A percentile compares a stretch with the other conserved stretches of the same genome.
phyloP scores from a whole-genome alignment of 2,888 invertebrate genomes.

The Pammene aurita region DNA sequence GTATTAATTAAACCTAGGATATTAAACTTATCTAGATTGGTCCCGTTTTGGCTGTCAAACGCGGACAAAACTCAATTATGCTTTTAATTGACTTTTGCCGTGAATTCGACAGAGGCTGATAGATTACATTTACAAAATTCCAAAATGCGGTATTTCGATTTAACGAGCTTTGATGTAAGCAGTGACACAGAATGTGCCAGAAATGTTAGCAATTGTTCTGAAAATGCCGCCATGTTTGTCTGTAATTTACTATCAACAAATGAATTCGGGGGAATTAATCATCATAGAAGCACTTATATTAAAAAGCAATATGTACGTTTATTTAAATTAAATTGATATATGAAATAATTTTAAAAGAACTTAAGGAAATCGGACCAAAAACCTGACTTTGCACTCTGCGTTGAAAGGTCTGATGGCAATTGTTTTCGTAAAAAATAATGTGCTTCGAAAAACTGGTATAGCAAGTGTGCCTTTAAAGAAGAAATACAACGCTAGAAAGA shows the following conservation, averaged over 20 bases:
- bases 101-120: constrained; percentile 64
- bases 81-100: constrained; percentile 73
- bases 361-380: no score
- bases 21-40: constrained; percentile 31
- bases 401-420: no score
- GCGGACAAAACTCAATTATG: constrained; percentile 70
- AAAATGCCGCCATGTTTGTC: background rate
- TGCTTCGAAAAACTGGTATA: no score
- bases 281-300: no score
- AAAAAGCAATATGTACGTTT: no score
- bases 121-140: constrained; percentile 44
- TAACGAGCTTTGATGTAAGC: constrained; percentile 1
- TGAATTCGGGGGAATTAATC: background rate
- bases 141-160: constrained; percentile 12
- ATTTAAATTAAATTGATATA: no score
- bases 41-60: constrained; percentile 33
- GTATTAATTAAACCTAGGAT: constrained; percentile 32
- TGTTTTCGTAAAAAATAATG: no score
- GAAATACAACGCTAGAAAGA: no score
- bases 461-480: no score
- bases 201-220: constrained; percentile 3
- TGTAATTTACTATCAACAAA: background rate
- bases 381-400: no score
- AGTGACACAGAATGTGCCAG: background rate
- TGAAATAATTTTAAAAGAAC: no score